Conservation (phyloP, 2,888 invertebrate genomes). For the Taphrorychus bicolor region DNA sequence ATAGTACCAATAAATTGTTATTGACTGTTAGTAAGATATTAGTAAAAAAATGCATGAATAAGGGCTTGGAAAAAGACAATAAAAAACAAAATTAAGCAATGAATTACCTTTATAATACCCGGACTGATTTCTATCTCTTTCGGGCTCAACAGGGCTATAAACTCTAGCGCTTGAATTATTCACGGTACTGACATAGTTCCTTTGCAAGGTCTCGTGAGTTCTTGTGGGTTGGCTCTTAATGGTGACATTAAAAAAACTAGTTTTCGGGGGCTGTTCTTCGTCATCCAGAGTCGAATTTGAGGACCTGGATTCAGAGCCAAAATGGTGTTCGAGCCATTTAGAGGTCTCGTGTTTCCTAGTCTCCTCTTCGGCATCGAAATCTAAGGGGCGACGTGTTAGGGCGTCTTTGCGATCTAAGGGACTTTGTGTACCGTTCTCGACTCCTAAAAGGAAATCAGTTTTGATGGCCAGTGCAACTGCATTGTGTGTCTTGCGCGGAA, state of each 20-base stretch:
- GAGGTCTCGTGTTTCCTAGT: slow-evolving; percentile 89
- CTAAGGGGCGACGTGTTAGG: slow-evolving; percentile 79
- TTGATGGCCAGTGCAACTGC: no score
- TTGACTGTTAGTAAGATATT: neutral
- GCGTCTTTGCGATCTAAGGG: slow-evolving; percentile 79
- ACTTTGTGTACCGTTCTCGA: slow-evolving; percentile 47
- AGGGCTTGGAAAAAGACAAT: neutral
- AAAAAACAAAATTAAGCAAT: neutral
- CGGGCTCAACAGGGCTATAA: slow-evolving; percentile 57
- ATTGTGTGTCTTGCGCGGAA: no score
- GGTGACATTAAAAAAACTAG: slow-evolving; percentile 78
- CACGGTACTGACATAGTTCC: slow-evolving; percentile 47
- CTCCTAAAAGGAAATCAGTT: slow-evolving; percentile 44
- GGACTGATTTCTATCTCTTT: slow-evolving; percentile 60
- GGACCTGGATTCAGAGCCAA: slow-evolving; percentile 84
- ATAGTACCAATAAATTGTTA: no score
- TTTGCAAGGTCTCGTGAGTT: slow-evolving; percentile 53
- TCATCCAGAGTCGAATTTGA: slow-evolving; percentile 73
- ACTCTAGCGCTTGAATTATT: slow-evolving; percentile 54
- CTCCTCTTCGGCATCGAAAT: slow-evolving; percentile 88
- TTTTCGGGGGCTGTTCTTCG: slow-evolving; percentile 68
- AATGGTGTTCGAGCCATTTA: slow-evolving; percentile 91
- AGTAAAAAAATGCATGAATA: neutral
- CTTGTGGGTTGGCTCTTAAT: slow-evolving; percentile 70
- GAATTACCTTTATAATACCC: slow-evolving; percentile 51